Percentiles rank a stretch among this genome's conserved stretches.
phyloP scores from a whole-genome alignment of 30 jellyfish, hydroid and myxozoan species.

The Chrysaora quinquecirrha region DNA sequence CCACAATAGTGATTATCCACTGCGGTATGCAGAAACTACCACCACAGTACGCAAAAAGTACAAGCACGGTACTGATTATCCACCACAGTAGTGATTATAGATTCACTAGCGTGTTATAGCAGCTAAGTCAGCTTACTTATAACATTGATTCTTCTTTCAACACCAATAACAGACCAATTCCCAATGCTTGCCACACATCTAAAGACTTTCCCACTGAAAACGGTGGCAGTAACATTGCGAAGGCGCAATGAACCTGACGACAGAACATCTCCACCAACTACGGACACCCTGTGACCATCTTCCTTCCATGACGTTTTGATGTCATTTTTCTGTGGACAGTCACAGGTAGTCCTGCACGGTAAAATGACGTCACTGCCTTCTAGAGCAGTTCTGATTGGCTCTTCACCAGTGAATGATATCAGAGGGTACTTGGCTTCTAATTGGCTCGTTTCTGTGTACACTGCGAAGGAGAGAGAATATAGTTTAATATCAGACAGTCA shows the following conservation, averaged over 20 bases:
- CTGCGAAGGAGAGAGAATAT: slow-evolving; percentile 3
- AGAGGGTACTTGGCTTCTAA: slow-evolving; percentile 30
- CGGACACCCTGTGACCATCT: slow-evolving; percentile 27
- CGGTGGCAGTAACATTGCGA: slow-evolving; percentile 9
- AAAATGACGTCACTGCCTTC: slow-evolving; percentile 33
- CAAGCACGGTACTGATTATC: too few relatives aligned
- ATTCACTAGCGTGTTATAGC: too few relatives aligned
- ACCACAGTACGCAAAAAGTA: too few relatives aligned
- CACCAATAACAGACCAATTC: slow-evolving; percentile 36
- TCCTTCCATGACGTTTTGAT: slow-evolving; percentile 36
- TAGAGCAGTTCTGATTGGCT: background rate
- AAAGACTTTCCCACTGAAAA: background rate
- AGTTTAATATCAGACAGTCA: too few relatives aligned
- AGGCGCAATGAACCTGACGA: slow-evolving; percentile 34
- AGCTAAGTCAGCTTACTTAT: slow-evolving; percentile 34
- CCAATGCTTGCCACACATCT: slow-evolving; percentile 56
- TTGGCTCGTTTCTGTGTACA: background rate
- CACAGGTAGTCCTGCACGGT: slow-evolving; percentile 44
- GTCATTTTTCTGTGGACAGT: slow-evolving; percentile 5
- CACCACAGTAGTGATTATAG: too few relatives aligned
- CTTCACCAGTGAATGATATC: background rate
- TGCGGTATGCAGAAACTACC: too few relatives aligned
- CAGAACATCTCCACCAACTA: background rate
- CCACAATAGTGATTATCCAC: too few relatives aligned
- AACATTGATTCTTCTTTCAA: slow-evolving; percentile 17